Conservation (phyloP, 2,113 vertebrate genomes). For the Rhodinocichla rosea region DNA sequence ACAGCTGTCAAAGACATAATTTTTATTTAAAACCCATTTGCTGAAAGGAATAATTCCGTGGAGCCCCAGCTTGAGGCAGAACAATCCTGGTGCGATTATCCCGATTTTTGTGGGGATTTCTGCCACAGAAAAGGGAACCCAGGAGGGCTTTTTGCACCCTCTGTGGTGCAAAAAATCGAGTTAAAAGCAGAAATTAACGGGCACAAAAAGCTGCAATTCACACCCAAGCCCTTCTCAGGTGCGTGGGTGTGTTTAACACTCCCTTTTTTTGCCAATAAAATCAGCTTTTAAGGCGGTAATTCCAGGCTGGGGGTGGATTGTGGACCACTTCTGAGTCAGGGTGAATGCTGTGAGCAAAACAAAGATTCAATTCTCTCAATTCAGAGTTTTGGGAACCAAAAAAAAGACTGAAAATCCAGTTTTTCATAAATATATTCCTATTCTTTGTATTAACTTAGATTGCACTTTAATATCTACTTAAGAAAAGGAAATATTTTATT, state of each 20-base stretch:
- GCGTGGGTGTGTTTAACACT: rapidly evolving
- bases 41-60: not conserved
- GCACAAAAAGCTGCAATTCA: not conserved
- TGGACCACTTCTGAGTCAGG: not conserved
- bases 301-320: not conserved
- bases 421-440: rapidly evolving
- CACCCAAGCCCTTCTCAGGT: not conserved
- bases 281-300: rapidly evolving
- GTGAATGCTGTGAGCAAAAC: not conserved
- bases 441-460: not conserved
- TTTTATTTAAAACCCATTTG: not conserved
- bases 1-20: not conserved
- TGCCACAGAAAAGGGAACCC: not conserved
- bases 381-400: not conserved
- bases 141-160: not conserved
- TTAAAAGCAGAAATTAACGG: not conserved
- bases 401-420: not conserved
- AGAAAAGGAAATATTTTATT: not conserved
- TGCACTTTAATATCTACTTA: not conserved
- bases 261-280: not conserved
- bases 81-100: not conserved
- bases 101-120: not conserved
- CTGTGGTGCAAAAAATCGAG: not conserved
- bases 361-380: not conserved
- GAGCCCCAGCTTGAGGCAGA: not conserved